A percentile compares a stretch with the other conserved stretches of the same genome.
phyloP scores from a whole-genome alignment of 2,113 vertebrate species.

The Leptodactylus fuscus region DNA sequence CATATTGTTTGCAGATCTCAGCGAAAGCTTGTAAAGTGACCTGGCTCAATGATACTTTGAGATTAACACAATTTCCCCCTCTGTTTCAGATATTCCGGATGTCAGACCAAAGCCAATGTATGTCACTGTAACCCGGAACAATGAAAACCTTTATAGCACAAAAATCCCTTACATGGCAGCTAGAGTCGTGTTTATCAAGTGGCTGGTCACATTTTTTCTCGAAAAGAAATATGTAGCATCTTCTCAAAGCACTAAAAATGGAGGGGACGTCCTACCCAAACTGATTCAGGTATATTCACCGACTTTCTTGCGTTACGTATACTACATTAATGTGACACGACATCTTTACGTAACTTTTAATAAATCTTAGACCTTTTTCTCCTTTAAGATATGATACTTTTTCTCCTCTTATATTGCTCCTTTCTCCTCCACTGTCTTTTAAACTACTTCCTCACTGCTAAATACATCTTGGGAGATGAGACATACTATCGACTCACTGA shows the following conservation, averaged over 20 bases:
- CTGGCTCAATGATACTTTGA: not conserved
- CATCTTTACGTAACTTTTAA: too few species aligned
- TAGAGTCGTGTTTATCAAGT: slow-evolving; percentile 95
- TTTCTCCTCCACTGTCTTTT: too few species aligned
- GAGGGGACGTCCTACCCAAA: slow-evolving; percentile 92
- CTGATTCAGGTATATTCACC: slow-evolving; percentile 85
- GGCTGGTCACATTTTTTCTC: slow-evolving; percentile 98
- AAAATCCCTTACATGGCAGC: slow-evolving; percentile 95
- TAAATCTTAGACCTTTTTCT: too few species aligned
- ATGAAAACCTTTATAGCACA: slow-evolving; percentile 90
- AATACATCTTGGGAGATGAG: too few species aligned
- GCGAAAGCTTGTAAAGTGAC: slow-evolving; percentile 11
- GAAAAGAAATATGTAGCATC: slow-evolving; percentile 93
- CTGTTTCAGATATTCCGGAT: slow-evolving; percentile 86
- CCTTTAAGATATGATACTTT: too few species aligned
- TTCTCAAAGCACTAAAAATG: slow-evolving; percentile 86
- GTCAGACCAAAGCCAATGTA: slow-evolving; percentile 91
- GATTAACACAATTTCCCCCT: slow-evolving; percentile 26
- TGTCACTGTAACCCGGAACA: slow-evolving; percentile 85
- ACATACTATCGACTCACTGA: too few species aligned
- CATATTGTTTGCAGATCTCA: slow-evolving; percentile 14
- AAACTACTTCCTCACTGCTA: too few species aligned
- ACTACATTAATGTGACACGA: not conserved
- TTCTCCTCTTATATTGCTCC: too few species aligned
- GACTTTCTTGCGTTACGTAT: not conserved